Evolutionary conservation across 2,888 invertebrate species (phyloP), one percentile per base, ranked within the genome.

Genomic region (Melipona bicolor): DNA sequence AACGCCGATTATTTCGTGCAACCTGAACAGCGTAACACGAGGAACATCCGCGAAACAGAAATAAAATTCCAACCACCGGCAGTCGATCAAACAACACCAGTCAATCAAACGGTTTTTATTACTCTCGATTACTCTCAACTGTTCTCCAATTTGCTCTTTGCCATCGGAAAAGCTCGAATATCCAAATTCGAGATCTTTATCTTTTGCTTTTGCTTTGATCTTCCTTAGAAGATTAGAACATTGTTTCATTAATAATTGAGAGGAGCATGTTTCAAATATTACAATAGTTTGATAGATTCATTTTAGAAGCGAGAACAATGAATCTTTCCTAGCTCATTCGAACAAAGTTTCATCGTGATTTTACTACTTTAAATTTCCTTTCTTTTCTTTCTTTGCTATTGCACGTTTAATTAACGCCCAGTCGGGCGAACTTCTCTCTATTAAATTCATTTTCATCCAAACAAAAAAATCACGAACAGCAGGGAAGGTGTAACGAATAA

Each of bases 71-170:
- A 15, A 61, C 61, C 49, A 17, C 2, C 2, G 61, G 27, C 19
- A 15, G 21, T 61, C 27, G 49, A 61, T 72, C 49, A 62, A 72
- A 61, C 61, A 62, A 62, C 62, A 24, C n/a, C 43, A 27, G 27
- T 49, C 49, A 15, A 24, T 61, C 61, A 21, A 50, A 49, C 61
- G 61, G 49, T 72, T 72, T 49, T 21, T 17, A n/a, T 61, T 27
- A 27, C 13, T 6, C 59, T 59, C 72, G 72, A 36, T 49, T 49
- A 15, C 61, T 56, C 6, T 36, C 32, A 2, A 27, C 15, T 43
- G 19, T 43, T 6, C 2, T 6, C 24, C 72, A 21, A 62, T 72
- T 72, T 62, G 17, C 49, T 4, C 50, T 56, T 27, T 13, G 6
- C 21, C 43, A n/a, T n/a, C 27, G 49, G 32, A n/a, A 32, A 17